These are phyloP conservation scores for Tiphia femorata DNA, from an alignment of 2,888 invertebrate genomes.

Conservation along the genomic window DNA sequence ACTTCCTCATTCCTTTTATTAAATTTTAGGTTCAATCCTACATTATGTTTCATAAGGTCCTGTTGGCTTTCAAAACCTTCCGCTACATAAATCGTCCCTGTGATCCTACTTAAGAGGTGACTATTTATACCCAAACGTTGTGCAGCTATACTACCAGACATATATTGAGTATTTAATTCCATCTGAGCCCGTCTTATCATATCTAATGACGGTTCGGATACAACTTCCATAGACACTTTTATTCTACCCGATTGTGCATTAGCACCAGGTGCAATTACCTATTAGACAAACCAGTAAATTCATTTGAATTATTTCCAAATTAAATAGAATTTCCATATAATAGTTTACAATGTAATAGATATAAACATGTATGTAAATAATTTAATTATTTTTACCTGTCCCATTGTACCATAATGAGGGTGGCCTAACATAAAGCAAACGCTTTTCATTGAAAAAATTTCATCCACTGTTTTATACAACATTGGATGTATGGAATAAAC, in stretches of 20 bases:
- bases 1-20: constrained; percentile 83
- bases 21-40: constrained; percentile 93
- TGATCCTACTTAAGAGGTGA: constrained; percentile 85
- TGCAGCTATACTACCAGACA: constrained; percentile 73
- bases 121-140: constrained; percentile 76
- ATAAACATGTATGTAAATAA: not conserved
- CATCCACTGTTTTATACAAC: constrained; percentile 70
- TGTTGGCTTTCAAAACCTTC: constrained; percentile 27
- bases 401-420: constrained; percentile 85
- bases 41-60: constrained; percentile 74
- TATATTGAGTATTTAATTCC: constrained; percentile 69
- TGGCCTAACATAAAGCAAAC: constrained; percentile 83
- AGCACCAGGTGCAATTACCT: constrained; percentile 74
- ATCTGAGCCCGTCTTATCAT: constrained; percentile 51
- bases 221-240: constrained; percentile 72
- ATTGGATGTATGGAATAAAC: constrained; percentile 67
- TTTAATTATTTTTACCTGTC: constrained; percentile 73
- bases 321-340: constrained; percentile 1
- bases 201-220: constrained; percentile 71
- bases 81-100: constrained; percentile 84
- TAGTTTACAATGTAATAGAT: not conserved
- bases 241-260: constrained; percentile 73
- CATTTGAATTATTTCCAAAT: not conserved
- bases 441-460: constrained; percentile 79
- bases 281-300: constrained; percentile 5